Conservation (phyloP, 1,140 invertebrate species). For the Magallana ariakensis region DNA sequence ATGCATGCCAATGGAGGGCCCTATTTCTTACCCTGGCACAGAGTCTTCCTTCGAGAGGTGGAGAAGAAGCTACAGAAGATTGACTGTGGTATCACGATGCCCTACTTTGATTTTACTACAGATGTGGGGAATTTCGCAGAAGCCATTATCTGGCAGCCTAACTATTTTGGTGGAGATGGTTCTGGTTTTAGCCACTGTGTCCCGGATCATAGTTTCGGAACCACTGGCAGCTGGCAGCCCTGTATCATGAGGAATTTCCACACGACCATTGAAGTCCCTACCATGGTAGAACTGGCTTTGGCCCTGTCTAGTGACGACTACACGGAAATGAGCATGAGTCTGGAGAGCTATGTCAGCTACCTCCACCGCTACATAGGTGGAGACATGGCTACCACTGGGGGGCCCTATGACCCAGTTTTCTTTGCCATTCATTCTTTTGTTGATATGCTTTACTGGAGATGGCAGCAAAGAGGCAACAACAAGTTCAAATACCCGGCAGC, state of each 20-base stretch:
- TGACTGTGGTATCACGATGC: constrained; percentile 73
- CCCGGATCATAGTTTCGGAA: constrained; percentile 74
- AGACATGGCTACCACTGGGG: constrained; percentile 73
- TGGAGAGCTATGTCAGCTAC: constrained; percentile 71
- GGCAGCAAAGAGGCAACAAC: constrained; percentile 73
- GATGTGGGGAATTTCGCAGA: constrained; percentile 73
- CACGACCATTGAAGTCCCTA: constrained; percentile 71
- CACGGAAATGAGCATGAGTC: constrained; percentile 72
- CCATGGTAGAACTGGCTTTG: constrained; percentile 70
- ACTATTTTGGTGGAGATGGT: constrained; percentile 75
- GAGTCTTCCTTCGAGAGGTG: constrained; percentile 70
- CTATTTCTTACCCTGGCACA: constrained; percentile 76
- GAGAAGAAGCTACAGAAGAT: constrained; percentile 74
- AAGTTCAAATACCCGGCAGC: constrained; percentile 74
- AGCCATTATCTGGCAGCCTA: constrained; percentile 76
- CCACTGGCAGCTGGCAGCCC: constrained; percentile 70
- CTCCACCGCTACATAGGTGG: constrained; percentile 75
- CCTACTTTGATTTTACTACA: constrained; percentile 78
- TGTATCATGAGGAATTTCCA: constrained; percentile 74
- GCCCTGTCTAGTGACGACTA: constrained; percentile 73
- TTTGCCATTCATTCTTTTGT: constrained; percentile 73
- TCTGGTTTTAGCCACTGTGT: constrained; percentile 68
- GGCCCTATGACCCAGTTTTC: constrained; percentile 76
- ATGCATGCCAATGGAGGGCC: constrained; percentile 74
- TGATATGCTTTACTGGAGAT: constrained; percentile 76